These are phyloP conservation scores for Notarius lentiginosus DNA, from an alignment of 2,113 vertebrate species.

Conservation along the genomic window DNA sequence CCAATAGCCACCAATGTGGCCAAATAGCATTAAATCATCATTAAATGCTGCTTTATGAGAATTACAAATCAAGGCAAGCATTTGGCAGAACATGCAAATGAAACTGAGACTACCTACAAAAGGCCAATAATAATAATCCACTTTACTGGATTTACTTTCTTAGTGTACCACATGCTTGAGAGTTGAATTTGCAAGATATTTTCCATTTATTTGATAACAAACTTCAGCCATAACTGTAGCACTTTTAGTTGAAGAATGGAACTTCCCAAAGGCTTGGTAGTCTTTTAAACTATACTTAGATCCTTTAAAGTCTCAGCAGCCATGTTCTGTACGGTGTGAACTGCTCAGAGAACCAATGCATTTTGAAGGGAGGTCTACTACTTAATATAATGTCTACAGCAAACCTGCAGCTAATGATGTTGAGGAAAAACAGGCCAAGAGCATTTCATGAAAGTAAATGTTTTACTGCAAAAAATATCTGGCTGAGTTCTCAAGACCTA, in stretches of 20 bases:
- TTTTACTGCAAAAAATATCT: not conserved
- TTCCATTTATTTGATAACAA: slow-evolving; percentile 32
- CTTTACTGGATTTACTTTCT: not conserved
- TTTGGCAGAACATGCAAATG: slow-evolving; percentile 13
- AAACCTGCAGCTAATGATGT: not conserved
- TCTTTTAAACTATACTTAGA: slow-evolving; percentile 49
- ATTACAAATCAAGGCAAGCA: slow-evolving; percentile 5
- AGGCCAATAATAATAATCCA: not conserved
- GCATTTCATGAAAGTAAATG: not conserved
- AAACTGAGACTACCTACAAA: not conserved
- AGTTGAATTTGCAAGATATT: slow-evolving; percentile 2
- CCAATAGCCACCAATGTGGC: not conserved
- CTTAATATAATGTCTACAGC: not conserved
- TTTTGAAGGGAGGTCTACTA: not conserved
- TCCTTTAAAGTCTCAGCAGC: slow-evolving; percentile 60
- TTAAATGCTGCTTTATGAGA: not conserved
- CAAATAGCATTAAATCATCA: slow-evolving; percentile 12
- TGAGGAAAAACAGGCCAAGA: not conserved
- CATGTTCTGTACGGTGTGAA: slow-evolving; percentile 36
- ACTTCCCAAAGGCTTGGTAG: slow-evolving; percentile 50
- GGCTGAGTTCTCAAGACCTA: not conserved
- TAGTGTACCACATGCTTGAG: slow-evolving; percentile 3
- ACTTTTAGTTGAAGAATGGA: slow-evolving; percentile 52
- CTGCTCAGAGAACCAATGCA: not conserved
- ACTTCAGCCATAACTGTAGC: slow-evolving; percentile 25